These are phyloP conservation scores for Fulmarus glacialis DNA, from an alignment of 2,113 vertebrate species.

Conservation along the genomic window DNA sequence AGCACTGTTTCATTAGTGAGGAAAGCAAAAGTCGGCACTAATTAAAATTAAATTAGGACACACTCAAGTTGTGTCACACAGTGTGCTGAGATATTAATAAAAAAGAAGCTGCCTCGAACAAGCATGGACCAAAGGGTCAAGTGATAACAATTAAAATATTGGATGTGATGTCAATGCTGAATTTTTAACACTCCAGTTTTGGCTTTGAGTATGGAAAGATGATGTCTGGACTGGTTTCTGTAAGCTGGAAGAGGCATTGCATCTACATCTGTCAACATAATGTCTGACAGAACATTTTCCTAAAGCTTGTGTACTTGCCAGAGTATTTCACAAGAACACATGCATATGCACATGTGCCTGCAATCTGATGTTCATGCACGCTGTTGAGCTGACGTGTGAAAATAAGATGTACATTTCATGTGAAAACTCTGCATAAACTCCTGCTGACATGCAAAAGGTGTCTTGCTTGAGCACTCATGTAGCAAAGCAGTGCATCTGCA, in stretches of 20 bases:
- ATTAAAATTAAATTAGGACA: conserved; percentile 76
- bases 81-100: conserved; percentile 63
- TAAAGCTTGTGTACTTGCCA: conserved; percentile 30
- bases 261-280: conserved; percentile 62
- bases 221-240: conserved; percentile 45
- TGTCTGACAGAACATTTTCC: conserved; percentile 60
- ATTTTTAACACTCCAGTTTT: conserved; percentile 37
- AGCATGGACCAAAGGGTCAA: conserved; percentile 59
- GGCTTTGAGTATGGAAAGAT: conserved; percentile 33
- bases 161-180: conserved; percentile 6
- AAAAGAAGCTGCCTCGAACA: conserved; percentile 56
- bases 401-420: neutral
- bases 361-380: conserved; percentile 8
- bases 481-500: neutral
- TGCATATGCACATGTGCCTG: conserved; percentile 39
- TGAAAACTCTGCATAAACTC: neutral
- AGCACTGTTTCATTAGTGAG: conserved; percentile 72
- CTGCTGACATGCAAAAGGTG: conserved; percentile 24
- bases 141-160: conserved; percentile 60
- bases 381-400: conserved; percentile 32
- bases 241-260: conserved; percentile 31
- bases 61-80: conserved; percentile 55
- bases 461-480: neutral
- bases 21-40: conserved; percentile 72
- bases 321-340: conserved; percentile 51